Evolutionary conservation across 2,113 vertebrate genomes (phyloP).

Genomic region (Echinops telfairi): DNA sequence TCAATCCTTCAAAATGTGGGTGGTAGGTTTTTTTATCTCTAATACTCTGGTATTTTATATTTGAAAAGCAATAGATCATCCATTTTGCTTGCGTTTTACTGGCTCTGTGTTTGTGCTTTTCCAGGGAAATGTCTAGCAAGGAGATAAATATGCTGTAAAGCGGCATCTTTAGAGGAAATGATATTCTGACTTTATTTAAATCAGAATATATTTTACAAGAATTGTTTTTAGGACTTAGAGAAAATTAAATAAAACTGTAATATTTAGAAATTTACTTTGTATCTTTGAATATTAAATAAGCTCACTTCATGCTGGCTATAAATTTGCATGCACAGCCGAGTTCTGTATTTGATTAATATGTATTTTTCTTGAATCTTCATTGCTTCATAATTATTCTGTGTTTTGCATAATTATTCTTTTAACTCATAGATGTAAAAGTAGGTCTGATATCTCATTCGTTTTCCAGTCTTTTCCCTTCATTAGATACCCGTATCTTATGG

Average conservation of each 20-base stretch:
- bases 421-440: conserved; percentile 55
- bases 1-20: conserved; percentile 29
- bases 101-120: conserved; percentile 1
- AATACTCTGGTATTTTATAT: background rate
- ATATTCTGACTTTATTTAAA: conserved; percentile 66
- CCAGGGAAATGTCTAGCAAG: background rate
- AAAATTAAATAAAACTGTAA: conserved; percentile 65
- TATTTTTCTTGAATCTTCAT: conserved; percentile 28
- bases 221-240: conserved; percentile 49
- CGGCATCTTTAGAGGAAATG: conserved; percentile 56
- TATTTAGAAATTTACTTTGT: conserved; percentile 63
- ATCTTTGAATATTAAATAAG: conserved; percentile 65
- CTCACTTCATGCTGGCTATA: conserved; percentile 14
- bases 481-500: conserved; percentile 30
- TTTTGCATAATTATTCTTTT: conserved; percentile 40
- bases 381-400: conserved; percentile 53
- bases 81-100: conserved; percentile 58
- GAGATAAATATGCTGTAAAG: conserved; percentile 56
- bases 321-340: conserved; percentile 54
- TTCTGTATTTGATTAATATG: conserved; percentile 52
- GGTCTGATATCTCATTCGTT: conserved; percentile 39
- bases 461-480: conserved; percentile 3
- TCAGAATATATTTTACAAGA: conserved; percentile 55
- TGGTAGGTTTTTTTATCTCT: background rate
- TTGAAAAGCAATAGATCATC: conserved; percentile 45